These are phyloP conservation scores for Falco biarmicus DNA, from an alignment of 2,797 vertebrate genomes.

Conservation along the genomic window DNA sequence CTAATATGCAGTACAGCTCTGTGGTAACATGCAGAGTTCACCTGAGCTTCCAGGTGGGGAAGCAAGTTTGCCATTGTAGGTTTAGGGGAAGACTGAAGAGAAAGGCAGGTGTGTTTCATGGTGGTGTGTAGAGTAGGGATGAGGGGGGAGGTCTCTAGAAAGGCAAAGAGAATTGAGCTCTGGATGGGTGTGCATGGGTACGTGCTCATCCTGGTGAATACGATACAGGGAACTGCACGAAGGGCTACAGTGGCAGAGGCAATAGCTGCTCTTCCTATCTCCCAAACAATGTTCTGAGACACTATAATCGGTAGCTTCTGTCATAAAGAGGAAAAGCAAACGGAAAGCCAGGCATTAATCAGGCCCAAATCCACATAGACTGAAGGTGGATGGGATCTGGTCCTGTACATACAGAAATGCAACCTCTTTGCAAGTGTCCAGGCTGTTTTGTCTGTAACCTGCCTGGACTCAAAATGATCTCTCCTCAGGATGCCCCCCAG, in stretches of 20 bases:
- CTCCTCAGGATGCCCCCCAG: not conserved
- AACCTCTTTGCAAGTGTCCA: not conserved
- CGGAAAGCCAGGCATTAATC: not conserved
- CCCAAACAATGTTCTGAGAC: not conserved
- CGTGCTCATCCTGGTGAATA: not conserved
- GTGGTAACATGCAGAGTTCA: not conserved
- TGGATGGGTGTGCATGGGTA: not conserved
- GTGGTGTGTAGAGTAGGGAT: not conserved
- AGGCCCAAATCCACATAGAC: not conserved
- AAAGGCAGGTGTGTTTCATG: not conserved
- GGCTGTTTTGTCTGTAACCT: not conserved
- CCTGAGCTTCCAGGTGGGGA: not conserved
- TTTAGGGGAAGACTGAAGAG: not conserved
- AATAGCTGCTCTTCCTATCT: not conserved
- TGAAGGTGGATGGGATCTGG: not conserved
- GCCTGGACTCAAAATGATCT: not conserved
- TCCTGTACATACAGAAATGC: not conserved
- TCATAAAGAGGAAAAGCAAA: not conserved
- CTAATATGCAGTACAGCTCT: not conserved
- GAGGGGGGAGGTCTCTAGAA: not conserved
- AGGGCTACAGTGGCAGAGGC: not conserved
- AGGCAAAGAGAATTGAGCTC: not conserved
- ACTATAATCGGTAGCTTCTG: not conserved
- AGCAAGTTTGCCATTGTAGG: not conserved
- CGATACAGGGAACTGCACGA: rapidly evolving